Evolutionary conservation across 1,140 invertebrate genomes (phyloP), one percentile per base, ranked within the genome.

Genomic region (Bombus superbus): DNA sequence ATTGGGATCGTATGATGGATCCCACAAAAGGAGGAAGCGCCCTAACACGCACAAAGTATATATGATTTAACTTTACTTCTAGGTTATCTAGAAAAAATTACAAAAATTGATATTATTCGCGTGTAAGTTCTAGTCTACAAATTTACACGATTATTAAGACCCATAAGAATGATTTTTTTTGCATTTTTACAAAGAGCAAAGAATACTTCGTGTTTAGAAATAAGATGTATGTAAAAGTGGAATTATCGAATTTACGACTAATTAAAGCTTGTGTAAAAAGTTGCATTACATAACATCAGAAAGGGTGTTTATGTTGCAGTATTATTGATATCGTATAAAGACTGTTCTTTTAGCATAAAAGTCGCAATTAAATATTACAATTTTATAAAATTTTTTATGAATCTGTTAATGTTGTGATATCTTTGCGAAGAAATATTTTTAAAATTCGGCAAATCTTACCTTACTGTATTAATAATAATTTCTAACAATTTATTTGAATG

Each of bases 1-100:
- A 99, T 94, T 99, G 98, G 98, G 96, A 97, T 81, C 96, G 98
- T 91, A 98, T 99, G 97, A 98, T 98, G 94, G 98, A 99, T 95
- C 98, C 98, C 22, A 97, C 97, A n/a, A 97, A 97, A 92, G 98
- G 98, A 6, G 97, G 97, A 88, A 97, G 97, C 92, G 98, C 98
- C 13, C 96, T 99, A 28, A 99, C 98, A 76, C 97, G 97, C 94
- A 99, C 98, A 79, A 99, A 99, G 96, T 99, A 98, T 95, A 98
- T 99, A 94, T 95, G 93, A 95, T 89, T 79, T 22, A 83, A 86
- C 32, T 81, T 79, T 69, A 90, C 9, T 69, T 83, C 66, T 90
- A 78, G 32, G 72, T 40, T 76, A 68, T 40, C 44, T 87, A 78
- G 44, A n/a, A 66, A 76, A 74, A 1, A 59, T 83, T 81, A 69